Conservation (phyloP, 2,113 vertebrate species). For the Carettochelys insculpta region DNA sequence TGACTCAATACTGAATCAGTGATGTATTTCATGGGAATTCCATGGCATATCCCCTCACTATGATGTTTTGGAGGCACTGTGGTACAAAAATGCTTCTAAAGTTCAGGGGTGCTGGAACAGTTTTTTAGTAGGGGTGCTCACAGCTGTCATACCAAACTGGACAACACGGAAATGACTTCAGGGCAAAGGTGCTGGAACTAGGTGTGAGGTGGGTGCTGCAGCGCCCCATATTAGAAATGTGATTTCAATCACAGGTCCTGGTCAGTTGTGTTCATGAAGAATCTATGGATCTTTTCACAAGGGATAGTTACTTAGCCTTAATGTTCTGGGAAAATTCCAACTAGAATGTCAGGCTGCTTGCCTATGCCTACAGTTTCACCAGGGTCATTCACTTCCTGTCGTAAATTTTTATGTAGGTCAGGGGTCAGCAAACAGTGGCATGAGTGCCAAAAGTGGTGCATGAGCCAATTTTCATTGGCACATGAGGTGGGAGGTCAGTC, state of each 20-base stretch:
- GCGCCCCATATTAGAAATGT: not conserved
- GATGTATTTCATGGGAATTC: not conserved
- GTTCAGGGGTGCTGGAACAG: no score
- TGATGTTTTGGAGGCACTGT: fast-evolving
- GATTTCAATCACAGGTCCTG: not conserved
- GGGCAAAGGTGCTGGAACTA: no score
- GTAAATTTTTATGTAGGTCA: not conserved
- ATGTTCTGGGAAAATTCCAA: not conserved
- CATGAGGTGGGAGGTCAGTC: no score
- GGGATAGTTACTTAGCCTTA: not conserved
- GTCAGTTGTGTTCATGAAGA: not conserved
- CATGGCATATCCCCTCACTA: not conserved
- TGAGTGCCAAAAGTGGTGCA: no score
- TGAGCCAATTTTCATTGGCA: no score
- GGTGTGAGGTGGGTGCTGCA: no score
- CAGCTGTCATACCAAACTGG: no score
- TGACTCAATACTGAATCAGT: not conserved
- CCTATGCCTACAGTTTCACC: not conserved
- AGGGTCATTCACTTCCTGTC: not conserved
- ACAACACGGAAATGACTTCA: no score
- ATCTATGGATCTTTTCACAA: not conserved
- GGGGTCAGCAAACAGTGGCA: no score
- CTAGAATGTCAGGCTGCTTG: not conserved
- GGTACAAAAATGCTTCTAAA: not conserved
- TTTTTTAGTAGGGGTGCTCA: no score